These are phyloP conservation scores for Trichosurus vulpecula DNA, from an alignment of 2,797 vertebrate species.

Conservation along the genomic window DNA sequence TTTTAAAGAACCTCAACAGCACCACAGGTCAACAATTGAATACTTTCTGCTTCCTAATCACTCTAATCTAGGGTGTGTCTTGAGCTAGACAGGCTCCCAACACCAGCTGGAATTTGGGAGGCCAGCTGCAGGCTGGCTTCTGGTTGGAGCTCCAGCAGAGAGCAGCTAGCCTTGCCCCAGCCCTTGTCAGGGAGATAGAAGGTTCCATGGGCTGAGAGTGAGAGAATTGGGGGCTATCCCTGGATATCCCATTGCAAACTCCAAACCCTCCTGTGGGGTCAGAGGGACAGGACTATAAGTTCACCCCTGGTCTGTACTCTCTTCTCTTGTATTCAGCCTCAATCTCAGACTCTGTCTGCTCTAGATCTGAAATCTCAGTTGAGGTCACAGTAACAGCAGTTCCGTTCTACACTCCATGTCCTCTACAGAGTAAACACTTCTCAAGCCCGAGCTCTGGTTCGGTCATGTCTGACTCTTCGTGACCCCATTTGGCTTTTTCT, in stretches of 20 bases:
- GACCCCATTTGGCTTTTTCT: background rate
- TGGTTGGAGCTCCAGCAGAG: background rate
- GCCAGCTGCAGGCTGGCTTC: background rate
- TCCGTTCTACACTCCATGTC: background rate
- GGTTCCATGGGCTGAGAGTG: no score
- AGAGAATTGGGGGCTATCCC: no score
- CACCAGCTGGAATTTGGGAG: background rate
- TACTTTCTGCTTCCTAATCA: background rate
- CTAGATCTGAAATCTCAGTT: background rate
- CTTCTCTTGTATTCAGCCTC: background rate
- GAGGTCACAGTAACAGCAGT: background rate
- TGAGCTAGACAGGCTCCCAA: background rate
- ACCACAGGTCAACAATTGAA: background rate
- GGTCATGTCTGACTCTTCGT: background rate
- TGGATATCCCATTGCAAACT: background rate
- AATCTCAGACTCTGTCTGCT: background rate
- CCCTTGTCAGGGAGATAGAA: background rate
- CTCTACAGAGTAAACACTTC: background rate
- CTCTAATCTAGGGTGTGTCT: background rate
- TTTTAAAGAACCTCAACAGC: background rate
- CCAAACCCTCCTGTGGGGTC: background rate
- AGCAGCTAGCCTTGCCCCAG: no score
- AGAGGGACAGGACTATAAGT: background rate
- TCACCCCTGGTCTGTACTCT: no score
- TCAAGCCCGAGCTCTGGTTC: background rate